Base-by-base conservation (phyloP, 1,140 invertebrate species). In the Ostrea edulis region DNA sequence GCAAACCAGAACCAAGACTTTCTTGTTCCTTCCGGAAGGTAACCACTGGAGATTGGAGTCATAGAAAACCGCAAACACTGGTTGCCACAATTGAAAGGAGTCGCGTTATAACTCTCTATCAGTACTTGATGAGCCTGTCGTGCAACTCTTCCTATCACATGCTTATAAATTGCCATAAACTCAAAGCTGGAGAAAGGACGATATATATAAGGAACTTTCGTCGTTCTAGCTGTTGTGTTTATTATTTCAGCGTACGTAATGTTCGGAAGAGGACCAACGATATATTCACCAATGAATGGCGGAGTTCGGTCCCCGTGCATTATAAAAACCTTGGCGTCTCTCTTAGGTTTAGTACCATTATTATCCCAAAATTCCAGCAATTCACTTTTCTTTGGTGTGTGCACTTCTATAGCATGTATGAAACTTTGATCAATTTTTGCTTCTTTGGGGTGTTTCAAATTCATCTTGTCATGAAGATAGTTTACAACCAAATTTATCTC, bases 271-370 rank as follows among this genome's bases (percentile, higher is more conserved):
- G 91, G 90, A 17, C 92, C 92, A 25, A 94, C 91, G 22, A 92
- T 68, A 84, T 94, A 94, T 85, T 94, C 94, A 82, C 93, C 92
- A 0, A 94, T 92, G 9, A 90, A 82, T 44, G 92, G 92, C 8
- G 90, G 91, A 12, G 55, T 54, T 2, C 44, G 62, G 82, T 92
- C 93, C 14, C 93, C 94, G 20, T 90, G 86, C 71, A 94, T 93
- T 14, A 94, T 89, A 71, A 91, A 87, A 0, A 92, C 93, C 62
- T 90, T 92, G 0, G 94, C 94, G 58, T 84, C 88, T 35, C 93
- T 87, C 22, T 87, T 86, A 0, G 94, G 94, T 83, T 88, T 88
- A 5, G 68, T 55, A 11, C 87, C 89, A 0, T 88, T 86, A 5
- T 89, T 88, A 11, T 91, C 86, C n/a, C 94, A 87, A 83, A 91